Evolutionary conservation across 2,113 vertebrate species (phyloP).

Genomic region (Macheiramphus alcinus): DNA sequence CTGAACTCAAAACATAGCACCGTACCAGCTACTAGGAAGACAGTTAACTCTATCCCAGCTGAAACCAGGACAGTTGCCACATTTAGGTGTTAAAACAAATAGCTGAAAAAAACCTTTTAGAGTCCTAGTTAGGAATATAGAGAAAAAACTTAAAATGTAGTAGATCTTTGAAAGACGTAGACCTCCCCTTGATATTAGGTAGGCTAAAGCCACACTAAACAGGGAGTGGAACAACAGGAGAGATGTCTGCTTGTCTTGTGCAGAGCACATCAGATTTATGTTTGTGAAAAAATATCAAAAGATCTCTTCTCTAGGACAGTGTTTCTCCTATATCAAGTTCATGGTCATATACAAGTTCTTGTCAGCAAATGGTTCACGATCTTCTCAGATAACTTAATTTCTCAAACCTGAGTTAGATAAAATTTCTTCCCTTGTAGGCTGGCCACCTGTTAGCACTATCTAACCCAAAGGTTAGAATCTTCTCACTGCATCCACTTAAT

Average conservation of each 20-base stretch:
- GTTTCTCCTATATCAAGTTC: neutral
- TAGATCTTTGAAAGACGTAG: neutral
- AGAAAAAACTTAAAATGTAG: neutral
- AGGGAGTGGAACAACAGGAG: neutral
- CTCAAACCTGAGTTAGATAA: neutral
- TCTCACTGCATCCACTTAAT: neutral
- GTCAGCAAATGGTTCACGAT: neutral
- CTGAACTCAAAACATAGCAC: no score
- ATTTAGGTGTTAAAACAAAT: neutral
- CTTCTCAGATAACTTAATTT: neutral
- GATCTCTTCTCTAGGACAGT: neutral
- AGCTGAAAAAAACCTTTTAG: neutral
- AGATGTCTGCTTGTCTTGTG: neutral
- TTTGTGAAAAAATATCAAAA: neutral
- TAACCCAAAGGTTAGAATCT: neutral
- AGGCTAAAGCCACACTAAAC: neutral
- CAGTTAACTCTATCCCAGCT: no score
- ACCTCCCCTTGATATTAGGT: neutral
- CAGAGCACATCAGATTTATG: neutral
- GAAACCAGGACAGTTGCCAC: no score
- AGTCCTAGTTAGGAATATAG: neutral
- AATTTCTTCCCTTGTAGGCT: neutral
- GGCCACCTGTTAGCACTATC: neutral
- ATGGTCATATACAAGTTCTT: neutral
- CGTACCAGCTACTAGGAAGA: no score